These are phyloP conservation scores for Ciconia boyciana DNA, from an alignment of 2,113 vertebrate genomes.

Conservation along the genomic window DNA sequence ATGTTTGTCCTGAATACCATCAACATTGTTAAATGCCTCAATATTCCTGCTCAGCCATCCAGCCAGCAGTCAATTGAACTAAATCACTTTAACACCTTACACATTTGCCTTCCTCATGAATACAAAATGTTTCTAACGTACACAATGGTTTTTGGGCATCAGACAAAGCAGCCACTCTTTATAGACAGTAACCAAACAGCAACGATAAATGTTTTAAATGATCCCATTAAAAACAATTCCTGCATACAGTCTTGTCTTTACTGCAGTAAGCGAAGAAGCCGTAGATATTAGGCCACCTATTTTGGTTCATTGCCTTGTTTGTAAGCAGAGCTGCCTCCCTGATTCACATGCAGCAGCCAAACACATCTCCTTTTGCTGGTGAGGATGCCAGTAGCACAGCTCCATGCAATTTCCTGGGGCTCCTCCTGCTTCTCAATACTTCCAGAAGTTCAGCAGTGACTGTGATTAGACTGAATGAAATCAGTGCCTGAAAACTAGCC, in stretches of 20 bases:
- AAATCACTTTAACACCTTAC: constrained; percentile 76
- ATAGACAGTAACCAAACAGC: constrained; percentile 58
- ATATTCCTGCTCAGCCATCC: constrained; percentile 83
- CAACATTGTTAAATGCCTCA: constrained; percentile 82
- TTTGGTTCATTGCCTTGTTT: not conserved
- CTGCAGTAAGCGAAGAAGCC: constrained; percentile 7
- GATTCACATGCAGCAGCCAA: not conserved
- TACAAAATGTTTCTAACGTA: constrained; percentile 70
- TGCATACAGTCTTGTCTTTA: constrained; percentile 28
- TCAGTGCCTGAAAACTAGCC: not conserved
- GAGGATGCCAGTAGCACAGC: not conserved
- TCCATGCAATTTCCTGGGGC: not conserved
- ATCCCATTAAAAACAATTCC: constrained; percentile 54
- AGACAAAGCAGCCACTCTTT: constrained; percentile 46
- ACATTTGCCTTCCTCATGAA: constrained; percentile 78
- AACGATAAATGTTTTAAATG: constrained; percentile 54
- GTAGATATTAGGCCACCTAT: not conserved
- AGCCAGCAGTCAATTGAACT: constrained; percentile 78
- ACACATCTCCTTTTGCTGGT: not conserved
- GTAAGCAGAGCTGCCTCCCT: constrained; percentile 22
- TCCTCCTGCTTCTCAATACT: not conserved
- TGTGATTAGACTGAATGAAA: not conserved
- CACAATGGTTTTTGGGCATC: constrained; percentile 50
- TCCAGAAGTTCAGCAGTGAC: not conserved
- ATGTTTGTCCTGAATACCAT: constrained; percentile 81